phyloP scores from a whole-genome alignment of 2,797 vertebrate genomes.

The Hydrolagus colliei region DNA sequence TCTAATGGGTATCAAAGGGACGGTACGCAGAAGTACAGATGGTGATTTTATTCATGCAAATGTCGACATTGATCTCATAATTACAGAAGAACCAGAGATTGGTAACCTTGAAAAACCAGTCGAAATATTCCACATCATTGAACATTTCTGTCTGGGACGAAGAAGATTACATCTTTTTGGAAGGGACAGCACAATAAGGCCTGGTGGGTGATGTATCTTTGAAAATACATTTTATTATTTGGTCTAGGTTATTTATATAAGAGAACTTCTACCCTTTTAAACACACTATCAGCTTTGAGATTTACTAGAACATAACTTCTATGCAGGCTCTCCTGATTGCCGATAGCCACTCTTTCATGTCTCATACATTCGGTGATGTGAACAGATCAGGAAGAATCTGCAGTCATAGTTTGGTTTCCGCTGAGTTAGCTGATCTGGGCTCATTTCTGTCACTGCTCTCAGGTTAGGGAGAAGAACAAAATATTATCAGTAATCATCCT shows the following conservation, averaged over 20 bases:
- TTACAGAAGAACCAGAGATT: conserved; percentile 93
- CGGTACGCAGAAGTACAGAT: conserved; percentile 84
- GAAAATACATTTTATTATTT: neutral
- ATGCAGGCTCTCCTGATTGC: neutral
- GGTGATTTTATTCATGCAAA: conserved; percentile 97
- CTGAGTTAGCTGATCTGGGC: neutral
- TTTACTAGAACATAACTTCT: too few species aligned
- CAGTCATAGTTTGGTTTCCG: neutral
- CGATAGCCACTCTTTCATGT: neutral
- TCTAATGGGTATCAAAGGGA: conserved; percentile 98
- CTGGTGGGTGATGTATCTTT: conserved; percentile 54
- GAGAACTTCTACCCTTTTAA: neutral
- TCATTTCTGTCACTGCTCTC: too few species aligned
- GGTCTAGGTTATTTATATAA: neutral
- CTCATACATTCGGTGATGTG: neutral
- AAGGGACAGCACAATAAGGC: conserved; percentile 88
- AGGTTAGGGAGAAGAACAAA: too few species aligned
- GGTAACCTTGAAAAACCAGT: conserved; percentile 96
- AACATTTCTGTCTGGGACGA: conserved; percentile 91
- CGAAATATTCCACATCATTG: conserved; percentile 97
- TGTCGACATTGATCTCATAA: conserved; percentile 95
- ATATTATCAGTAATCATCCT: too few species aligned
- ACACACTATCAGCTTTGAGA: too few species aligned
- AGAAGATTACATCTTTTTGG: conserved; percentile 88
- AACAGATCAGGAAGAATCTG: neutral